Base-by-base conservation (phyloP, 2,797 vertebrate genomes). In the Malurus leucopterus region DNA sequence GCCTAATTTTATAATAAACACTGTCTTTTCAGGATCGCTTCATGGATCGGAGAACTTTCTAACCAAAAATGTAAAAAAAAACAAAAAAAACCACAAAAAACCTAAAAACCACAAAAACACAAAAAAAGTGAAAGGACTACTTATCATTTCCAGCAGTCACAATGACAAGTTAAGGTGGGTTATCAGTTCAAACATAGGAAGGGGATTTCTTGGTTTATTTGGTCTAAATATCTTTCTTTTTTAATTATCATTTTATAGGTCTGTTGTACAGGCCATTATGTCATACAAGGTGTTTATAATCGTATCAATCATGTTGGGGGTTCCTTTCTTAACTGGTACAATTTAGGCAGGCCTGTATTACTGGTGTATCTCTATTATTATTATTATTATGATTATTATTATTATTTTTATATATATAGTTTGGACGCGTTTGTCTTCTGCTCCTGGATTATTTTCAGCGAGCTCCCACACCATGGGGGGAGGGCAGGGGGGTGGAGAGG, bases 281-380 rank as follows among this genome's bases (percentile, higher is more conserved):
- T 97, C 97, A 97, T 97, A 96, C 96, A 97, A 96, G 96, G 98
- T 98, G 98, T 98, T 98, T 98, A 98, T 99, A 98, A 98, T 98
- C 98, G 84, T 98, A 98, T 97, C 97, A 96, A 95, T 97, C 95
- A 71, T 96, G 96, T 97, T 97, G 97, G 97, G 97, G 97, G 97
- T 97, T 98, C 98, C 98, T 98, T 97, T 98, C 98, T 97, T 97
- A 98, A 97, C 98, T 97, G 98, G 96, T 98, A 98, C 98, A 98
- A 97, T 98, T 97, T 96, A 98, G 97, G 98, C 98, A 98, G 98
- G 98, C 97, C 97, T 96, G 98, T 98, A 95, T 98, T 97, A 97
- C 97, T 97, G 97, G 97, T 97, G 92, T 96, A 95, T 97, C 96
- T 97, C 96, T 96, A 72, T 96, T 95, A 93, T 96, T 96, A 92